Evolutionary conservation across 2,888 invertebrate species (phyloP).

Genomic region (Sericinus montela): DNA sequence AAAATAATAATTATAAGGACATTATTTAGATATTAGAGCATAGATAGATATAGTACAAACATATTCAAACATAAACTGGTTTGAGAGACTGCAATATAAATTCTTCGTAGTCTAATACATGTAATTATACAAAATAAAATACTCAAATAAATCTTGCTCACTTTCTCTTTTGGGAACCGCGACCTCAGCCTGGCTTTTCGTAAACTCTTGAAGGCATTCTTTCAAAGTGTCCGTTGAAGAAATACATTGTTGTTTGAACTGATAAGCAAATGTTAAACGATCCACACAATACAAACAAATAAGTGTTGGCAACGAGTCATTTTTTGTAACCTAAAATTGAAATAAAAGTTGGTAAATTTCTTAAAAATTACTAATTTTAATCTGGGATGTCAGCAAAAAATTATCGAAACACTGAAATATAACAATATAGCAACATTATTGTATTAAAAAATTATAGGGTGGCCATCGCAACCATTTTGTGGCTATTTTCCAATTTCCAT

Average conservation of each 20-base stretch:
- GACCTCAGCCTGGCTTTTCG: conserved; percentile 58
- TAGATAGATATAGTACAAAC: too few relatives aligned
- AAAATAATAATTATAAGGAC: too few relatives aligned
- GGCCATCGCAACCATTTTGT: conserved; percentile 79
- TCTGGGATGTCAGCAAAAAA: conserved; percentile 73
- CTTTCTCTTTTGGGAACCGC: conserved; percentile 46
- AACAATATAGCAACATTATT: conserved; percentile 76
- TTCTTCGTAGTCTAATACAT: too few relatives aligned
- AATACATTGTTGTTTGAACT: conserved; percentile 73
- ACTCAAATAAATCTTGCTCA: conserved; percentile 23
- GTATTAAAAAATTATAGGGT: conserved; percentile 71
- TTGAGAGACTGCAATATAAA: too few relatives aligned
- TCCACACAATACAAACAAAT: conserved; percentile 74
- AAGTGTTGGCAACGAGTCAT: conserved; percentile 68
- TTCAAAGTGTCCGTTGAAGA: conserved; percentile 69
- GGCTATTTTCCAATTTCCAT: conserved; percentile 67
- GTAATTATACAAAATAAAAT: too few relatives aligned
- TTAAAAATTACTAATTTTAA: conserved; percentile 18
- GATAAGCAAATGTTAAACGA: conserved; percentile 66
- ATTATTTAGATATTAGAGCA: too few relatives aligned
- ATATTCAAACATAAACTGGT: too few relatives aligned
- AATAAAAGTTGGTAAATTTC: conserved; percentile 10
- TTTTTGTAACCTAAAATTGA: conserved; percentile 59
- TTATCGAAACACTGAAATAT: conserved; percentile 50
- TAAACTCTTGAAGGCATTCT: conserved; percentile 71